Evolutionary conservation across 1,140 invertebrate species (phyloP), one percentile per base, ranked within the genome.

Genomic region (Oncopeltus fasciatus): DNA sequence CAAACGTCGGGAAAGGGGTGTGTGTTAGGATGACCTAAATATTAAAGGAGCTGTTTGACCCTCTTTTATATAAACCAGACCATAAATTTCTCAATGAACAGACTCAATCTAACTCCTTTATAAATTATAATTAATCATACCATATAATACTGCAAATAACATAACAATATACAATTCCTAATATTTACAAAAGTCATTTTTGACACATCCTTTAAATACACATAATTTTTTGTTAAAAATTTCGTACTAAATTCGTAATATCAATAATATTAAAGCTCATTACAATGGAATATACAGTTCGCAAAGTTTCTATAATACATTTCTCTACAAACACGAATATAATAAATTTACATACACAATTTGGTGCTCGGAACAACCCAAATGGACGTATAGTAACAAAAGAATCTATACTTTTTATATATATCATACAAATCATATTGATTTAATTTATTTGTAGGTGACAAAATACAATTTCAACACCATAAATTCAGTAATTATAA

Each of bases 321-420:
- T 59, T 43, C 57, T 33, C 62, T 63, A 63, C 62, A 58, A 51
- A 63, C 62, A 63, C 62, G 57, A 59, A 63, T 59, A 59, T 58
- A 58, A 24, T 53, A 53, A 24, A 24, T 53, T 53, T 53, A 53
- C 49, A 53, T 38, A 53, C 24, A 53, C 49, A 53, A 24, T 53
- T 53, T 53, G 49, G 57, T 63, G 57, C 62, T 63, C 59, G 62
- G 62, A 63, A 63, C 62, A 63, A 63, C 62, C 62, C 62, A 57
- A 63, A 59, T 57, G 57, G 62, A 63, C 62, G 62, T 63, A 63
- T 63, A 63, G 62, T 44, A 59, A 63, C 62, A 59, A 59, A 63
- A 63, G 14, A 53, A 3, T 43, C 56, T 63, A 59, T 44, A 38
- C 43, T n/a, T 59, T 59, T 63, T 26, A 27, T 29, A 33, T 57